phyloP scores from a whole-genome alignment of 2,888 invertebrate genomes.

The Ectemnius lituratus region DNA sequence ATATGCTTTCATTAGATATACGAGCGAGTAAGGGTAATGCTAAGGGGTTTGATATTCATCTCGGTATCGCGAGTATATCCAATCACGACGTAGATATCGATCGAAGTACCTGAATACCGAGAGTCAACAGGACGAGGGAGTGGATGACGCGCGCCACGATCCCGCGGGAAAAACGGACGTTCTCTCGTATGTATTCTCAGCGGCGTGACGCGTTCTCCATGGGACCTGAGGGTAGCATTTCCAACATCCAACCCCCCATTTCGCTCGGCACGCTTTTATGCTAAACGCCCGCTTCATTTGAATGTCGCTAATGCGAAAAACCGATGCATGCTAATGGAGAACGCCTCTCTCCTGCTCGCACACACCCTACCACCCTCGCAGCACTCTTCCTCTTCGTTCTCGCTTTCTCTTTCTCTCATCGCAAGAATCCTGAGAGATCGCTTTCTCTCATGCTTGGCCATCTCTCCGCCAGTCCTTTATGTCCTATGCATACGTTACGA shows the following conservation, averaged over 20 bases:
- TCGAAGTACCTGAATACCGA: too few relatives aligned
- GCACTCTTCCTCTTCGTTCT: constrained; percentile 1
- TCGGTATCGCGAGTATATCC: too few relatives aligned
- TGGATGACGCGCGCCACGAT: neutral
- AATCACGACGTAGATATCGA: too few relatives aligned
- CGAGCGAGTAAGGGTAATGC: too few relatives aligned
- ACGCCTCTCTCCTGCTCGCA: constrained; percentile 43
- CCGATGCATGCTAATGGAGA: constrained; percentile 77
- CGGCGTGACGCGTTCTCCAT: constrained; percentile 7
- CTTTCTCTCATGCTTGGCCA: constrained; percentile 50
- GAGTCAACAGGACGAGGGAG: neutral
- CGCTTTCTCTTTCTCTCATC: constrained; percentile 10
- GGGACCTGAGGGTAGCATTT: constrained; percentile 15
- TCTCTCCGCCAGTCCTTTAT: constrained; percentile 63
- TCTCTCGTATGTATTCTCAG: constrained; percentile 1
- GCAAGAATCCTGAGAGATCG: constrained; percentile 37
- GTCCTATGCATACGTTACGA: constrained; percentile 69
- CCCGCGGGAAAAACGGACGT: neutral
- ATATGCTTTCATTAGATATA: too few relatives aligned
- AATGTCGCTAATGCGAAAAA: constrained; percentile 77
- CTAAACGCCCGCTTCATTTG: constrained; percentile 76
- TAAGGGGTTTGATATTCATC: too few relatives aligned
- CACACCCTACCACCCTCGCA: constrained; percentile 38
- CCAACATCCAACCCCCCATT: constrained; percentile 29
- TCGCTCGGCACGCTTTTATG: constrained; percentile 72